Evolutionary conservation across 2,888 invertebrate genomes (phyloP).

Genomic region (Pachliopta kotzebuea): DNA sequence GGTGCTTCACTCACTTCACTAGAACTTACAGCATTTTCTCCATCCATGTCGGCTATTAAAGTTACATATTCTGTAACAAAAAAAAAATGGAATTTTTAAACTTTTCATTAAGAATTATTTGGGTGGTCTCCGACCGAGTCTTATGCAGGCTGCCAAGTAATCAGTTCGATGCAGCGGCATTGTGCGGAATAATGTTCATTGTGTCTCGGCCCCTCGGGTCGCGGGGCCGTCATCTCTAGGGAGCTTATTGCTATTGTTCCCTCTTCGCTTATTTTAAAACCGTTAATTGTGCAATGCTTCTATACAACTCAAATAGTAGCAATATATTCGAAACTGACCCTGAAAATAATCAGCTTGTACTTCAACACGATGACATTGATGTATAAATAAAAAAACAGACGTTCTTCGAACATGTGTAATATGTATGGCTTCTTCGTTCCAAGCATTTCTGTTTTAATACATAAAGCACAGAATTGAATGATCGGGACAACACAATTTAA

Average conservation of each 20-base stretch:
- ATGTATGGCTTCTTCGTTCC: slow-evolving; percentile 24
- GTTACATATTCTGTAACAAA: slow-evolving; percentile 76
- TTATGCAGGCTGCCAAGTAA: slow-evolving; percentile 42
- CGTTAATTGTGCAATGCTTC: slow-evolving; percentile 30
- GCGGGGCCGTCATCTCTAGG: slow-evolving; percentile 50
- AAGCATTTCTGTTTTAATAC: slow-evolving; percentile 4
- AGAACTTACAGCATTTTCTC: slow-evolving; percentile 48
- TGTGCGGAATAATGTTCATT: slow-evolving; percentile 48
- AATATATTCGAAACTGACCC: slow-evolving; percentile 23
- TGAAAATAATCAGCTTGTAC: slow-evolving; percentile 13
- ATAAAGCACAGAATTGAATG: neutral
- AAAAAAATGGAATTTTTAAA: slow-evolving; percentile 33
- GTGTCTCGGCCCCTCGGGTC: slow-evolving; percentile 48
- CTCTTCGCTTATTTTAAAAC: slow-evolving; percentile 43
- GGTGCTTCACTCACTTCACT: slow-evolving; percentile 44
- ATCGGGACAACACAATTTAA: neutral
- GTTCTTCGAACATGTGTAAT: slow-evolving; percentile 13
- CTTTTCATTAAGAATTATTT: slow-evolving; percentile 30
- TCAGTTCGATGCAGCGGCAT: slow-evolving; percentile 51
- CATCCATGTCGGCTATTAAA: slow-evolving; percentile 61
- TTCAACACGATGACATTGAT: slow-evolving; percentile 20
- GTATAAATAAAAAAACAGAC: slow-evolving; percentile 24
- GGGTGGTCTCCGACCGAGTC: slow-evolving; percentile 24
- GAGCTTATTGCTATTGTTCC: slow-evolving; percentile 57
- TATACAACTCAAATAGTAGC: slow-evolving; percentile 18